These are phyloP conservation scores for Kryptolebias marmoratus DNA, from an alignment of 2,113 vertebrate species.

Conservation along the genomic window DNA sequence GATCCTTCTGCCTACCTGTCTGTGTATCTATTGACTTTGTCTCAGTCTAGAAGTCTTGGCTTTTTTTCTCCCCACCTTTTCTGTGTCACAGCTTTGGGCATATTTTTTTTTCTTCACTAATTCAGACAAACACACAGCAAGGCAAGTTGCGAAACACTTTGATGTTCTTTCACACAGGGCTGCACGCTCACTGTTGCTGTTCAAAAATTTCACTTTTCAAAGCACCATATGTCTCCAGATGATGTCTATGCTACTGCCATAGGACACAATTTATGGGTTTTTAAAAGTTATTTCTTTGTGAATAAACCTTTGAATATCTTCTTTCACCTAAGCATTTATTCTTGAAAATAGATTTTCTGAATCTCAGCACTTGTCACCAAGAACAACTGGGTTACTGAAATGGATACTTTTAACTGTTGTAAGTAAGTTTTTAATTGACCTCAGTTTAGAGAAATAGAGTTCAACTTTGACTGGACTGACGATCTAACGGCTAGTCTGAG, in stretches of 20 bases:
- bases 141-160: slow-evolving; percentile 17
- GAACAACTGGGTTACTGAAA: slow-evolving; percentile 39
- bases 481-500: background rate
- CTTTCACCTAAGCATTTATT: background rate
- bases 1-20: slow-evolving; percentile 64
- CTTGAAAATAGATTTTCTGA: slow-evolving; percentile 9
- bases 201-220: slow-evolving; percentile 11
- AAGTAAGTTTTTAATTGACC: background rate
- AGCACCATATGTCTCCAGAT: background rate
- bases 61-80: background rate
- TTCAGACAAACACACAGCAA: slow-evolving; percentile 25
- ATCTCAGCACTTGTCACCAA: slow-evolving; percentile 4
- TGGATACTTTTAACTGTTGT: background rate
- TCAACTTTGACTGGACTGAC: too few relatives aligned
- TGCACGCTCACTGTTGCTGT: slow-evolving; percentile 5
- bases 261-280: background rate
- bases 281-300: background rate
- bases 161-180: slow-evolving; percentile 20
- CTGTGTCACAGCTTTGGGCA: slow-evolving; percentile 11
- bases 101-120: slow-evolving; percentile 16
- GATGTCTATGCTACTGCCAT: slow-evolving; percentile 12
- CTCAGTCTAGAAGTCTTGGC: slow-evolving; percentile 25
- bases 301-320: background rate
- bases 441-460: background rate
- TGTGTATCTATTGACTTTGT: slow-evolving; percentile 56